Conservation (phyloP, 2,888 invertebrate genomes). For the Aquatica leii region DNA sequence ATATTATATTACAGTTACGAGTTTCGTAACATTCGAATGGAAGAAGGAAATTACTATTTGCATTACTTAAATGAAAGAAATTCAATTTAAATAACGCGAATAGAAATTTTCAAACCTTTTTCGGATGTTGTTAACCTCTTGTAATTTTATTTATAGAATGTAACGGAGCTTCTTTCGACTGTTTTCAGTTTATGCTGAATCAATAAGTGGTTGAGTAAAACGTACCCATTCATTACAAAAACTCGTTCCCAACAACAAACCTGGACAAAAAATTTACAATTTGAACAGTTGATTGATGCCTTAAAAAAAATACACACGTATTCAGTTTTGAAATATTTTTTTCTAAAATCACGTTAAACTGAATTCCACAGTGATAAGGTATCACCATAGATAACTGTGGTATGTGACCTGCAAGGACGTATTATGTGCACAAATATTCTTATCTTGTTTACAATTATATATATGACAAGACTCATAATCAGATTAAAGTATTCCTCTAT, state of each 20-base stretch:
- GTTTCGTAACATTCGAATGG: not conserved
- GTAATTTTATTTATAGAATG: constrained; percentile 15
- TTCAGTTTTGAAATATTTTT: not conserved
- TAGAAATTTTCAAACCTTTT: constrained; percentile 11
- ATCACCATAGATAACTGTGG: constrained; percentile 18
- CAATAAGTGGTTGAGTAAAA: constrained; percentile 11
- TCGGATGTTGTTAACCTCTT: constrained; percentile 14
- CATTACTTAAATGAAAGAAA: constrained; percentile 6
- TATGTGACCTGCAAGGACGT: constrained; percentile 30
- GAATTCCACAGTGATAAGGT: constrained; percentile 24
- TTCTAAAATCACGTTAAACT: not conserved
- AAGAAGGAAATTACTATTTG: constrained; percentile 11
- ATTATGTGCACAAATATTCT: constrained; percentile 19
- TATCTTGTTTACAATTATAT: constrained; percentile 7
- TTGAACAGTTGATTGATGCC: no score
- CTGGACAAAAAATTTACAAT: not conserved
- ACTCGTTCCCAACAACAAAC: not conserved
- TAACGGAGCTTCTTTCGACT: constrained; percentile 18
- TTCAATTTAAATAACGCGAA: constrained; percentile 12
- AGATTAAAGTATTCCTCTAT: no score
- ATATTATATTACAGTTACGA: constrained; percentile 8
- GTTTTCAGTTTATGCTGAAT: constrained; percentile 15
- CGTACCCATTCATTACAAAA: constrained; percentile 10
- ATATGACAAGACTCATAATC: not conserved
- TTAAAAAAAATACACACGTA: not conserved